Base-by-base conservation (phyloP, 2,113 vertebrate species). In the Dicaeum eximium region DNA sequence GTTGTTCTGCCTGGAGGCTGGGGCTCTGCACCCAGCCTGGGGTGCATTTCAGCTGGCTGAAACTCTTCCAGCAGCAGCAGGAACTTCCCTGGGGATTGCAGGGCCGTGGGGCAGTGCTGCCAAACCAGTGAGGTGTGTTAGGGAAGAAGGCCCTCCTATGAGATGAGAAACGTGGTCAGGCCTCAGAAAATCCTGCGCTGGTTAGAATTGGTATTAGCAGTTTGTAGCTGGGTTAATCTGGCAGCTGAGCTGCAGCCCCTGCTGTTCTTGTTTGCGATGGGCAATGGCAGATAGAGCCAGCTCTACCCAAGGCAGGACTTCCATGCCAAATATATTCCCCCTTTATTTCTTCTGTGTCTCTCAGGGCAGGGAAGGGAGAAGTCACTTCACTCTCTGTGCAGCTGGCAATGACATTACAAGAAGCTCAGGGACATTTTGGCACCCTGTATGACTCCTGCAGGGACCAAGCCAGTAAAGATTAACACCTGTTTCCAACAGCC, bases 401-500 rank as follows among this genome's bases (percentile, higher is more conserved):
- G 79, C 90, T 95, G 81, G 56, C 1, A 4, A 30, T 53, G 62
- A 82, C 44, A 23, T 70, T 94, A 47, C 38, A 62, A 88, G 79
- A 40, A 88, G 79, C 15, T 31, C 20, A 24, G 67, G 90, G 85
- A 71, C 83, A 58, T 83, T 85, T 90, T 48, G 66, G 61, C 62
- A 66, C 25, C 56, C 62, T 28, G 18, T 62, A 66, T 50, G 78
- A 90, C 71, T 80, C 86, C 61, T 44, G 35, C 50, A 60, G 81
- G 45, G 84, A 87, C 50, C 2, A 12, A 75, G 74, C 86, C 92
- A 91, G 88, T 62, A 70, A 30, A 96, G 94, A 85, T 95, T 92
- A 92, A 58, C 81, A 94, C 91, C 81, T 90, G 85, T 60, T 96
- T 94, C 94, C 64, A 90, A 64, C 81, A 64, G 33, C 71, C 47